Base-by-base conservation (phyloP, 2,888 invertebrate species). In the Nebria brevicollis region DNA sequence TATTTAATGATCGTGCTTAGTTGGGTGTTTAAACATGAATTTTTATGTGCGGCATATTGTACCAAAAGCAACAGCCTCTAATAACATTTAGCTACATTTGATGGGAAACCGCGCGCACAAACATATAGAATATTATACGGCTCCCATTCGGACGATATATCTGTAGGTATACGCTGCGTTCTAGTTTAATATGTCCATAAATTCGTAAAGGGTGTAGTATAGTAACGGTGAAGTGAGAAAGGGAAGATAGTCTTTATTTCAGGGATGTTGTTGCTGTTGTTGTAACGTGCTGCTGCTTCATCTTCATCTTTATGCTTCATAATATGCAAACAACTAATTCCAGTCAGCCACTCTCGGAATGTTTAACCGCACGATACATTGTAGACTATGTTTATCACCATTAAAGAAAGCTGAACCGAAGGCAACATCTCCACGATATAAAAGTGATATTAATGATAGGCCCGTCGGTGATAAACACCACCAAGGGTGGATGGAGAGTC, bases 381-480 rank as follows among this genome's bases (percentile, higher is more conserved):
- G 87, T 88, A 87, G 87, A 88, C 88, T 87, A 89, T 89, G 89
- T 89, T 89, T 89, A 89, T 89, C 89, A 89, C 89, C 88, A 89
- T 89, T 89, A 89, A 87, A 84, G 85, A 82, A 85, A 85, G 84
- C 85, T 85, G 86, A 86, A 87, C 87, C 87, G 87, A 88, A 86
- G 87, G 87, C 88, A 88, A 89, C 88, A 88, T 88, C 88, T 88
- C 85, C 88, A 88, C 88, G 87, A 88, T 88, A 88, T 88, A 89
- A 89, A 89, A 89, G 89, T 89, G 89, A 89, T 89, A 89, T 89
- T 89, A 89, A 89, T 89, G 89, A 89, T 88, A 85, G 86, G 88
- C 77, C 66, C 66, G 66, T 66, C 65, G 81, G 66, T 80, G 82
- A 83, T 82, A 83, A 83, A 83, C 76, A 77, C 65, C 76, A 77